phyloP scores from a whole-genome alignment of 2,113 vertebrate genomes.

The Orcinus orca region DNA sequence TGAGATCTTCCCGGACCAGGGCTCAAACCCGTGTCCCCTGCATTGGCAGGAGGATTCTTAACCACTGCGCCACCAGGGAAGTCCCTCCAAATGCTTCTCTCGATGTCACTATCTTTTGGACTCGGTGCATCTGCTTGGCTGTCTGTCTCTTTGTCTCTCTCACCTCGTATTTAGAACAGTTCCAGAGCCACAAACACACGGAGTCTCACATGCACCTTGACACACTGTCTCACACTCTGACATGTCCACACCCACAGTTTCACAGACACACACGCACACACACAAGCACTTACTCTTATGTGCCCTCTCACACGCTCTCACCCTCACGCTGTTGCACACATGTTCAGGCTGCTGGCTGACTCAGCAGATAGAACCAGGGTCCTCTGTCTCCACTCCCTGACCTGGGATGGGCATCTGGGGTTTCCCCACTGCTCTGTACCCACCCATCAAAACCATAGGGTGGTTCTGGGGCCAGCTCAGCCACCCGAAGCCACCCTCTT shows the following conservation, averaged over 20 bases:
- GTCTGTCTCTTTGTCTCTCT: background rate
- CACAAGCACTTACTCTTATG: fast-evolving
- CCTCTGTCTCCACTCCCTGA: background rate
- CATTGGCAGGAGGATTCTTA: no score
- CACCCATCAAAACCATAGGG: background rate
- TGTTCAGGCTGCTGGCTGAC: background rate
- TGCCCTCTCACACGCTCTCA: background rate
- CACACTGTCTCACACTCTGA: background rate
- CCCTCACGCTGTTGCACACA: background rate
- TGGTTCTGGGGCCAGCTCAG: background rate
- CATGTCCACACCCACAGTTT: background rate
- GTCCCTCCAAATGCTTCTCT: background rate
- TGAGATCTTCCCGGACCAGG: no score
- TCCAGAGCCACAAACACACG: fast-evolving
- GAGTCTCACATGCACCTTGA: background rate
- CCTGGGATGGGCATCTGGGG: background rate
- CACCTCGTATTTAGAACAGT: background rate
- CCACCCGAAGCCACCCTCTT: background rate
- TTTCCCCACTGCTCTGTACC: background rate
- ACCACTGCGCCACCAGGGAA: no score
- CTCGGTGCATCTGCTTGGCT: background rate
- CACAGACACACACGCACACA: background rate
- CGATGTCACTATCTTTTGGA: background rate
- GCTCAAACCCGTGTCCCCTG: no score
- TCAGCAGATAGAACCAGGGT: background rate